These are phyloP conservation scores for Coendou prehensilis DNA, from an alignment of 2,797 vertebrate genomes.

Conservation along the genomic window DNA sequence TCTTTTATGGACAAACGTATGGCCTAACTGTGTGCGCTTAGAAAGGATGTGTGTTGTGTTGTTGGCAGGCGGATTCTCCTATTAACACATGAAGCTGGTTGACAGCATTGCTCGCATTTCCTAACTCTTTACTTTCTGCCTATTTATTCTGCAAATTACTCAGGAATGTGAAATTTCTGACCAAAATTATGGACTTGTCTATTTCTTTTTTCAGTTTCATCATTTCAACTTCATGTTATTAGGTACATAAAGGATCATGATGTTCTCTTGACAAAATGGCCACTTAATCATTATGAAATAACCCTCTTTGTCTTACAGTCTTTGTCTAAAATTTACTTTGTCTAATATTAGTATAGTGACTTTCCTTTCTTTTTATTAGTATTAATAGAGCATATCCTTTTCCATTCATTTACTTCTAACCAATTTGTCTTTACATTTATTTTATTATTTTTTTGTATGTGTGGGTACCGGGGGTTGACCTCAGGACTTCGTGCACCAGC, in stretches of 20 bases:
- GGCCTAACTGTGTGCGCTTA: not conserved
- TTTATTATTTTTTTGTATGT: too few species aligned
- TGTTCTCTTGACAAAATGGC: not conserved
- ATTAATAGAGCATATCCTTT: not conserved
- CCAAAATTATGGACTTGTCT: not conserved
- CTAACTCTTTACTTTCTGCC: not conserved
- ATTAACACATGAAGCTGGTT: not conserved
- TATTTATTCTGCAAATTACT: not conserved
- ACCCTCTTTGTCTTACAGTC: not conserved
- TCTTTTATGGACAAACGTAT: not conserved
- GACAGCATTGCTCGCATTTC: not conserved
- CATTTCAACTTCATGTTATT: not conserved
- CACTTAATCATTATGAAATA: not conserved
- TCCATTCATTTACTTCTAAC: not conserved
- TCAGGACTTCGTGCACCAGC: too few species aligned
- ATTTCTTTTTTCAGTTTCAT: not conserved
- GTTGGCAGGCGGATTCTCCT: not conserved
- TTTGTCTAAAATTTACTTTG: not conserved
- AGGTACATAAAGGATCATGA: not conserved
- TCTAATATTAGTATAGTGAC: not conserved
- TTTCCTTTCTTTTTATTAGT: not conserved
- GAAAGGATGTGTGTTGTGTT: not conserved
- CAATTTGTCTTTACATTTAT: not conserved
- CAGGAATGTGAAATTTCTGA: not conserved
- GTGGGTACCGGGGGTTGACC: too few species aligned